Evolutionary conservation across 2,797 vertebrate species (phyloP).

Genomic region (Menidia menidia): DNA sequence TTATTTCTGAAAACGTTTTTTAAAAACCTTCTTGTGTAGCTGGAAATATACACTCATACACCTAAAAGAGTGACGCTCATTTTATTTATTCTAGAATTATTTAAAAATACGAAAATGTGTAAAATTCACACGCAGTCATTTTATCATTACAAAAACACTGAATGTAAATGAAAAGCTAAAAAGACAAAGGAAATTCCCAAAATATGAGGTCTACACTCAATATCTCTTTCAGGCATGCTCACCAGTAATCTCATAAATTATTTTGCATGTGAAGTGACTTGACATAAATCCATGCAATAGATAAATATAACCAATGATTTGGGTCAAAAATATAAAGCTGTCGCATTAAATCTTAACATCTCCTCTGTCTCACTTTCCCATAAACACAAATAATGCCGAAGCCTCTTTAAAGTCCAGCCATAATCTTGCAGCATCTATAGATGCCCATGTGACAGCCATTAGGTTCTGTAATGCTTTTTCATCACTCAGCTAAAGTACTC

Average conservation of each 20-base stretch:
- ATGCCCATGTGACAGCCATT: conserved; percentile 42
- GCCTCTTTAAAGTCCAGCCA: conserved; percentile 35
- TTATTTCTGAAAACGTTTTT: too few relatives aligned
- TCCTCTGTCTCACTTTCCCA: conserved; percentile 11
- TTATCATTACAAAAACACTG: not conserved
- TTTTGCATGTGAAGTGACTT: conserved; percentile 23
- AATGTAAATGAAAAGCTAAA: too few relatives aligned
- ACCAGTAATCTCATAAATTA: not conserved
- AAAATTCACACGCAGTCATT: not conserved
- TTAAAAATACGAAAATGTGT: not conserved
- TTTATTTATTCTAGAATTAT: too few relatives aligned
- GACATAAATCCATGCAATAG: conserved; percentile 24
- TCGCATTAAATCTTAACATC: conserved; percentile 24
- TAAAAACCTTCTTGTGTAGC: too few relatives aligned
- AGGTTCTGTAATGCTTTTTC: conserved; percentile 47
- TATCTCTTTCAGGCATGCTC: not conserved
- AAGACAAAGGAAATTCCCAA: not conserved
- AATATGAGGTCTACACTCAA: conserved; percentile 11
- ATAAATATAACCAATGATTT: conserved; percentile 32
- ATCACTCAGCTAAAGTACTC: conserved; percentile 49
- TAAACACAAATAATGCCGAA: conserved; percentile 28
- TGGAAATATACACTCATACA: too few relatives aligned
- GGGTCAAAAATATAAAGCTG: conserved; percentile 32
- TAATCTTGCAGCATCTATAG: conserved; percentile 40
- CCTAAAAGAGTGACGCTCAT: too few relatives aligned